Evolutionary conservation across 1,140 invertebrate species (phyloP), one percentile per base, ranked within the genome.

Genomic region (Chelonus insularis): DNA sequence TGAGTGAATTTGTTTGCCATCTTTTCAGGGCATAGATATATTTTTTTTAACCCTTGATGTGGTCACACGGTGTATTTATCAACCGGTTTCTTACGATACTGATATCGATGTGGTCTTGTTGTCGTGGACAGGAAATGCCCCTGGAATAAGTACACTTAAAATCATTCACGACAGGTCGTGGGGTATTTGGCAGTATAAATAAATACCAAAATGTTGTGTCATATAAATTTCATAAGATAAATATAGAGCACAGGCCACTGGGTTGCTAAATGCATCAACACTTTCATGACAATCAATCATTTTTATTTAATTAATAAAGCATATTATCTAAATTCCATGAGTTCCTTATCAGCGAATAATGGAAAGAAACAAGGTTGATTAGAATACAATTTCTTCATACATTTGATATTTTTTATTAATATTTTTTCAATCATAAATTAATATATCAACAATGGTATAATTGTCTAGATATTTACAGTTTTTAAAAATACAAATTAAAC

Each of bases 51-150:
- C 18, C 16, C 16, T 37, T 63, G 25, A 20, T 62, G 54, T 29
- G 60, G 66, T 70, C 66, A 45, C 69, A 68, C 67, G 67, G 70
- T 75, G 57, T 73, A 7, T 48, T 43, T 75, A 25, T 57, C 69
- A 75, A 75, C 73, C 73, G 73, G 73, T 75, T 74, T 52, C 14
- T 63, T 34, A 57, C 41, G 52, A 65, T 56, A 73, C 62, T 43
- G 68, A 71, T 69, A 75, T 62, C 55, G 34, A 56, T 48, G 58
- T 62, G 65, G 67, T 65, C 51, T 54, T 36, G 20, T 34, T 29
- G 36, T 34, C 52, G 41, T 58, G 14, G 61, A 57, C 56, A 39
- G 55, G 62, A 64, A 65, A 60, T 29, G 14, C 51, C 29, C 1
- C 29, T 25, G 47, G 56, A 64, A 54, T 64, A 62, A 54, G 16